Base-by-base conservation (phyloP, 2,113 vertebrate genomes). In the Myodes glareolus region DNA sequence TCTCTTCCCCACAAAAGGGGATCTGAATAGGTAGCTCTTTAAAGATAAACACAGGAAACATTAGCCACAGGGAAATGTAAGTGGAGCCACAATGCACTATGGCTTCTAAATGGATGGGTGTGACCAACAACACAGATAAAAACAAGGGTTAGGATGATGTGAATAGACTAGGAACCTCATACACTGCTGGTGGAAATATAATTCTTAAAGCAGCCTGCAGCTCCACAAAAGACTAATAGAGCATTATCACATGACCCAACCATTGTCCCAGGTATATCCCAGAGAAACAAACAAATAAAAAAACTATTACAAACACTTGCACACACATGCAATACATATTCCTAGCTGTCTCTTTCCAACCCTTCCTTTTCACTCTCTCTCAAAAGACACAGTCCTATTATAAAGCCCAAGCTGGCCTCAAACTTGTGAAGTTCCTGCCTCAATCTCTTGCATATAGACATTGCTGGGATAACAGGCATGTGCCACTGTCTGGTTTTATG, bases 1-100 rank as follows among this genome's bases (percentile, higher is more conserved):
- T 58, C 2, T 36, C 67, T 70, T 33, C 33, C 67, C 12, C 67
- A 33, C 67, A 33, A 70, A 70, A 70, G 14, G 67, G 25, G 39
- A 67, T 87, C 63, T 92, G 50, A 97, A 95, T 27, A 96, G 39
- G 72, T 0, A 73, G 33, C 65, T 50, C 55, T 88, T 31, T 52
- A 96, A 88, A 77, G 72, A 75, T 50, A 94, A 65, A 23, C 39
- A 94, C 4, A 75, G 4, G 31, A 91, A 91, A 92, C 33, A 92
- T 50, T 86, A 81, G 19, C 17, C n/a, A 85, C 23, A 91, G 10
- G 52, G 76, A 96, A 97, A 93, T 45, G 29, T 86, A 91, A 92
- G 78, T 75, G 23, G 80, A 94, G 88, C 16, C 25, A 81, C 13
- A 89, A 11, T 90, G 82, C 85, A n/a, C 73, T 85, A 68, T 8